Percentiles rank a stretch among this genome's conserved stretches.
Evolutionary conservation across 2,797 vertebrate species (phyloP).

Genomic region (Schizothorax lantsangensis): DNA sequence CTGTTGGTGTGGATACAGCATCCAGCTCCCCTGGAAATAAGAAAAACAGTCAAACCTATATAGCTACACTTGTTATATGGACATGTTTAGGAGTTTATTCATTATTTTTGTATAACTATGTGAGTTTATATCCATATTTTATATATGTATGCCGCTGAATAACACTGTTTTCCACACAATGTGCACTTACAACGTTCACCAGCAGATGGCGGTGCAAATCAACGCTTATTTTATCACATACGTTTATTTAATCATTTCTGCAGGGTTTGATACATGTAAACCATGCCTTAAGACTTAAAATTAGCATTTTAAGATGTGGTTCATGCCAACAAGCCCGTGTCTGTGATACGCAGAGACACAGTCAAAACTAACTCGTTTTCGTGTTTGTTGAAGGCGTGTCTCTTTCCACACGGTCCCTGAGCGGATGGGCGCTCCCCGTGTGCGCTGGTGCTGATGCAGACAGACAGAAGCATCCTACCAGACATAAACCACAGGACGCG

Average conservation of each 20-base stretch:
- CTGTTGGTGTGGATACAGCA: conserved; percentile 72
- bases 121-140: not conserved
- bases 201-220: conserved; percentile 35
- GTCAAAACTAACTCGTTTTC: conserved; percentile 9
- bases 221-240: not conserved
- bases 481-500: conserved; percentile 68
- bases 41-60: not conserved
- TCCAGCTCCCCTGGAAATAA: conserved; percentile 47
- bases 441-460: conserved; percentile 75
- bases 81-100: not conserved
- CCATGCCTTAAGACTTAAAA: not conserved
- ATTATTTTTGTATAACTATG: not conserved
- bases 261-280: not conserved
- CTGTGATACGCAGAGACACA: not conserved
- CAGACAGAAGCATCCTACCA: conserved; percentile 65
- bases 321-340: not conserved
- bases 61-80: not conserved
- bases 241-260: not conserved
- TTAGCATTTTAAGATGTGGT: not conserved
- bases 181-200: not conserved
- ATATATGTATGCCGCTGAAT: not conserved
- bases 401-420: conserved; percentile 78
- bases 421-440: conserved; percentile 79
- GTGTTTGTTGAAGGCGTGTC: conserved; percentile 34
- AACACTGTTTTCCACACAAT: not conserved